Evolutionary conservation across 1,140 invertebrate species (phyloP), one percentile per base, ranked within the genome.

Genomic region (Meloidogyne hapla): DNA sequence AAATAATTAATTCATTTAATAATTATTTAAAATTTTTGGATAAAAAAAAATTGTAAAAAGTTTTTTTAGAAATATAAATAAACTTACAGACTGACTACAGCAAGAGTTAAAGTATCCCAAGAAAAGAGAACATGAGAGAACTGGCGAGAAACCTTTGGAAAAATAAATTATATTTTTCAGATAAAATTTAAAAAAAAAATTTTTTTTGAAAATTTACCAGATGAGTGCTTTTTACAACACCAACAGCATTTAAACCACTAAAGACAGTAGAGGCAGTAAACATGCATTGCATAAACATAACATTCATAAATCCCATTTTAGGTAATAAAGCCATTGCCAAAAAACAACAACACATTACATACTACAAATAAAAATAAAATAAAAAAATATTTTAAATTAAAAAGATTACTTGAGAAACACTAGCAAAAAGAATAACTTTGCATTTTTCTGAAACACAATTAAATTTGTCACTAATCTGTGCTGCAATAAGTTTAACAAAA

Each of bases 191-290:
- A 1, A 56, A 15, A 56, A n/a, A 6, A 6, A 33, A 6, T 33
- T 33, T 48, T 5, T 48, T 56, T n/a, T n/a, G n/a, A n/a, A n/a
- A n/a, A n/a, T 56, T 56, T 56, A 83, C 82, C 63, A 83, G 63
- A 48, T 83, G 82, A 6, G 77, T 72, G 40, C 75, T 77, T 74
- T 85, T 85, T 8, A 72, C 70, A n/a, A 80, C 81, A 8, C 82
- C 82, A 38, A 83, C 76, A 42, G 80, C 74, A 69, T 83, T 83
- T 45, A 83, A 65, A 38, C 83, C 82, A 12, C 74, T 77, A 48
- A 83, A 86, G 12, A 76, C 77, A 40, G 82, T 85, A 18, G 83
- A 75, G 3, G 75, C 75, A 38, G 82, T 83, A 66, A 75, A 83
- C 13, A 61, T 48, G 33, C 77, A 67, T 63, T 83, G 81, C 28